phyloP scores from a whole-genome alignment of 2,113 vertebrate species.

The Leptobrachium leishanense region DNA sequence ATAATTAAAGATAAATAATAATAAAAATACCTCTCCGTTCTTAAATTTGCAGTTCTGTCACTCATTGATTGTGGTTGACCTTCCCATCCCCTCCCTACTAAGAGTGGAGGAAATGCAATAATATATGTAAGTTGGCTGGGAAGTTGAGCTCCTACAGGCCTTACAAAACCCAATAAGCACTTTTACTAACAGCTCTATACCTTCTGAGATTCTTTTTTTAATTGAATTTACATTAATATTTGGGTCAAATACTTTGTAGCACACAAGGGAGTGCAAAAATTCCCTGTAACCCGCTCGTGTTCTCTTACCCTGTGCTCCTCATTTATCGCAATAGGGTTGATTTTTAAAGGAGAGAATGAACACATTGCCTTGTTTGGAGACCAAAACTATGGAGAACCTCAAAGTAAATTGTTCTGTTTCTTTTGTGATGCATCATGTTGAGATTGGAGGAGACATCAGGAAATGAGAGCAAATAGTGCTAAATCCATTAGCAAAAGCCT shows the following conservation, averaged over 20 bases:
- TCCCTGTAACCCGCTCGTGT: conserved; percentile 34
- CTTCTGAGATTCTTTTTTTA: background rate
- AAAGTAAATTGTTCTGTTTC: conserved; percentile 50
- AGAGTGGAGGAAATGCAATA: too few species aligned
- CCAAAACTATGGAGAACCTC: conserved; percentile 52
- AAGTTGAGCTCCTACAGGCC: too few species aligned
- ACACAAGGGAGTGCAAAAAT: conserved; percentile 21
- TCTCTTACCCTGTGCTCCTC: conserved; percentile 27
- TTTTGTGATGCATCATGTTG: conserved; percentile 40
- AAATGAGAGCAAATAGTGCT: conserved; percentile 70
- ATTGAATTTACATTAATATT: conserved; percentile 52
- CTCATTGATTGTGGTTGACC: too few species aligned
- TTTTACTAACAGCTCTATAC: too few species aligned
- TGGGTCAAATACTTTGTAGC: conserved; percentile 15
- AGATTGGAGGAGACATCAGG: conserved; percentile 65
- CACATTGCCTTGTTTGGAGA: conserved; percentile 50
- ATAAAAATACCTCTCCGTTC: too few species aligned
- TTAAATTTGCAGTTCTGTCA: too few species aligned
- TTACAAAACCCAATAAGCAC: too few species aligned
- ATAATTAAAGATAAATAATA: too few species aligned
- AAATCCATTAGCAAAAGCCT: conserved; percentile 68
- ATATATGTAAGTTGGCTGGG: too few species aligned
- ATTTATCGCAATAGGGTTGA: conserved; percentile 41
- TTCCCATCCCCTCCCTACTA: too few species aligned
- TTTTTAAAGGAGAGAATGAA: conserved; percentile 55